Percentiles rank a stretch among this genome's conserved stretches.
phyloP scores from a whole-genome alignment of 2,113 vertebrate genomes.

The Smithornis capensis region DNA sequence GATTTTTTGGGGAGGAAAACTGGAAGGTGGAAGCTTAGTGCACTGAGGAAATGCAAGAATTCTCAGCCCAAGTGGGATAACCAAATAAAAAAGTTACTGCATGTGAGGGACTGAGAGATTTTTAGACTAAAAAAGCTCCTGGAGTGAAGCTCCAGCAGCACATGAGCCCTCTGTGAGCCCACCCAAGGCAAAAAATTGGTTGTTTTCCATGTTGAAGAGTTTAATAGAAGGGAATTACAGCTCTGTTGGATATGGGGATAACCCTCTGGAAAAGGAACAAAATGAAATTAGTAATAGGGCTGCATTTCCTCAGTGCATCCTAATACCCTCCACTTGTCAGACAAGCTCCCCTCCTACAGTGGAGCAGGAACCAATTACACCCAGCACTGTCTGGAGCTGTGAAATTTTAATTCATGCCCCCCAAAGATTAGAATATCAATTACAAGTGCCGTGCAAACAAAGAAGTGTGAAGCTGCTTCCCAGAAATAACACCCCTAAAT shows the following conservation, averaged over 20 bases:
- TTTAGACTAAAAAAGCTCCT: neutral
- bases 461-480: neutral
- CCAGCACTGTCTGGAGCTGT: neutral
- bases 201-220: neutral
- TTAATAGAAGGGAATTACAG: neutral
- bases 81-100: neutral
- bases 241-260: neutral
- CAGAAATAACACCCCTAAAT: neutral
- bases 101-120: neutral
- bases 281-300: neutral
- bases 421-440: neutral
- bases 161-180: neutral
- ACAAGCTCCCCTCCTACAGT: neutral
- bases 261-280: neutral
- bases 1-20: neutral
- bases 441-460: neutral
- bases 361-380: neutral
- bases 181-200: neutral
- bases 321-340: neutral
- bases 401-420: neutral
- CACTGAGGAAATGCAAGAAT: neutral
- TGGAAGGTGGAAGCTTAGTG: neutral
- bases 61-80: neutral
- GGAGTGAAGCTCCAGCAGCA: neutral
- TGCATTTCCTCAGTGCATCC: neutral